Evolutionary conservation across 2,113 vertebrate genomes (phyloP).

Genomic region (Notiomystis cincta): DNA sequence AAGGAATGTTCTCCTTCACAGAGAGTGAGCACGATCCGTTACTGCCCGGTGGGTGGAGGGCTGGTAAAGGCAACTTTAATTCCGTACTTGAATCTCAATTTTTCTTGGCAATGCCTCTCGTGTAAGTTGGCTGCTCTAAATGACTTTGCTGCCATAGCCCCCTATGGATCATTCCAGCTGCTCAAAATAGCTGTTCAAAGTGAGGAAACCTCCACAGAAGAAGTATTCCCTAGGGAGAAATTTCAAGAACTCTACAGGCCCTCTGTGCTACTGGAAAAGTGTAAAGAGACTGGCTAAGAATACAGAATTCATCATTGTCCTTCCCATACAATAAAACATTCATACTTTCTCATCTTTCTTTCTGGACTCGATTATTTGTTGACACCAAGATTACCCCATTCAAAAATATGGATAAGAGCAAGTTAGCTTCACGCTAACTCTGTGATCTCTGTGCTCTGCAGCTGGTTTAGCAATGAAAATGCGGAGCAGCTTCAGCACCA

Average conservation of each 20-base stretch:
- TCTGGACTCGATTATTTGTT: background rate
- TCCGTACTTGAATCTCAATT: background rate
- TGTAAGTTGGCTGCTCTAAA: constrained; percentile 17
- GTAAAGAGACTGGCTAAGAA: background rate
- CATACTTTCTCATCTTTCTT: background rate
- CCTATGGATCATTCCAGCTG: background rate
- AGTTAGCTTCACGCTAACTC: background rate
- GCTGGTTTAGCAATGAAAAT: background rate
- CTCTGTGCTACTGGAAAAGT: background rate
- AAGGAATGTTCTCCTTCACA: background rate
- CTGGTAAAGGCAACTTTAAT: background rate
- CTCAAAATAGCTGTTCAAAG: constrained; percentile 20
- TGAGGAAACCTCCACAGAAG: constrained; percentile 16
- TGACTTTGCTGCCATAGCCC: constrained; percentile 23
- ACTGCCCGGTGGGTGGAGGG: background rate
- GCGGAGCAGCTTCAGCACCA: background rate
- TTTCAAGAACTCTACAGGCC: background rate
- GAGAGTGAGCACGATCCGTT: background rate
- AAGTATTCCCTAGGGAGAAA: background rate
- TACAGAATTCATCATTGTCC: background rate
- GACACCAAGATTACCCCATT: background rate
- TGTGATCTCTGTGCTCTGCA: background rate
- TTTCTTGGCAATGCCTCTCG: constrained; percentile 26
- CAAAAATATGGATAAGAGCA: background rate
- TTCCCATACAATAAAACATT: background rate